Evolutionary conservation across 2,797 vertebrate genomes (phyloP), one percentile per base, ranked within the genome.

Genomic region (Poeciliopsis gracilis): DNA sequence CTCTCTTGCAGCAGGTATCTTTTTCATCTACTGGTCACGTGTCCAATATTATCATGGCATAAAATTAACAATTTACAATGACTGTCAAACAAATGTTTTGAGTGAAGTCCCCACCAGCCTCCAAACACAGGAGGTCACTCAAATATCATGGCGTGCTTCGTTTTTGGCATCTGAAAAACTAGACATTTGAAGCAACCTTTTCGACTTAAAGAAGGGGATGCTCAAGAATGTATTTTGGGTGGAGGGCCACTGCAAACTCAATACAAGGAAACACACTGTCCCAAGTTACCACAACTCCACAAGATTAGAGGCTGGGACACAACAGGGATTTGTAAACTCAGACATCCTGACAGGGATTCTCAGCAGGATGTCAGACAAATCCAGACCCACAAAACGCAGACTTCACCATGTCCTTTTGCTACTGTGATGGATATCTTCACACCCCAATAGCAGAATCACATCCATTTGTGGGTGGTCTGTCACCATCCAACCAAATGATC

Each of bases 391-490:
- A 5, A 77, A 25, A 73, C 75, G 15, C 30, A 15, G 67, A 13
- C 59, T 76, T 72, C 7, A 15, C 59, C 66, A 72, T 49, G 51
- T 76, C 75, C 45, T 80, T 73, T 70, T 70, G 73, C 88, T 77
- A 77, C 47, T 75, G 53, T n/a, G 36, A 53, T 10, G 38, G 18
- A 74, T 76, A 78, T 85, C 84, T 77, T 78, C 83, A 75, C 75
- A 82, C 87, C 74, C 84, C 80, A 74, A 81, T 72, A 74, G n/a
- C 77, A 83, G 80, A 88, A 82, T 80, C 78, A 55, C 72, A 82
- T 77, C 78, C 80, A 84, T 53, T 78, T 73, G 88, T 93, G 93
- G 91, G 93, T 92, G 94, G 94, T 94, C 93, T 80, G 75, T 87
- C 84, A 77, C 87, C 77, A 72, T 83, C 74, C 88, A 89, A 90